phyloP scores from a whole-genome alignment of 2,113 vertebrate species.

The Mesitornis unicolor region DNA sequence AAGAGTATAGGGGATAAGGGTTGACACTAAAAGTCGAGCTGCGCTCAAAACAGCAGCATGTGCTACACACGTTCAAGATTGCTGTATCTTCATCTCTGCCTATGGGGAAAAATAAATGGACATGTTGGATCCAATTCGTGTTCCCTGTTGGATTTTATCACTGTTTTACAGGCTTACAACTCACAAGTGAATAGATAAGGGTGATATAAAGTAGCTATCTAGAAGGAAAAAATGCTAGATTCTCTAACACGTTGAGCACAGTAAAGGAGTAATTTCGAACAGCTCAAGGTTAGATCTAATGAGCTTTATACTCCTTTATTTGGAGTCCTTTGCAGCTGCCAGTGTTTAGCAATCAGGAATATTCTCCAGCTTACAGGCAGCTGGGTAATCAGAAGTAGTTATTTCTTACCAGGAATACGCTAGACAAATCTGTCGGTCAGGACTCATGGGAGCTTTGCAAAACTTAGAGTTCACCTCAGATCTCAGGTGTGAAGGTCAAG shows the following conservation, averaged over 20 bases:
- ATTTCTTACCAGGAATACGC: background rate
- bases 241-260: background rate
- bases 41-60: constrained; percentile 44
- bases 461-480: background rate
- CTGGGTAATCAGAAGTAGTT: background rate
- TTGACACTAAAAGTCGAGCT: background rate
- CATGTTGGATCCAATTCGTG: background rate
- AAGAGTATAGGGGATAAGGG: constrained; percentile 6
- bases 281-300: background rate
- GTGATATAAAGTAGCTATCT: background rate
- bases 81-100: constrained; percentile 30
- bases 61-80: background rate
- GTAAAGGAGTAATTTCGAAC: background rate
- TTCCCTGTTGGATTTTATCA: background rate
- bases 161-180: background rate
- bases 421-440: background rate
- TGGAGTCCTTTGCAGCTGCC: background rate
- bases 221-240: background rate
- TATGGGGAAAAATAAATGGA: constrained; percentile 26
- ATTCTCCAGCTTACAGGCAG: background rate
- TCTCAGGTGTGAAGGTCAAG: background rate
- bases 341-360: background rate
- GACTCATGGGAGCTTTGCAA: background rate
- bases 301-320: background rate
- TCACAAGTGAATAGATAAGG: constrained; percentile 6